Base-by-base conservation (phyloP, 2,797 vertebrate genomes). In the Heteromormyrus szaboi region DNA sequence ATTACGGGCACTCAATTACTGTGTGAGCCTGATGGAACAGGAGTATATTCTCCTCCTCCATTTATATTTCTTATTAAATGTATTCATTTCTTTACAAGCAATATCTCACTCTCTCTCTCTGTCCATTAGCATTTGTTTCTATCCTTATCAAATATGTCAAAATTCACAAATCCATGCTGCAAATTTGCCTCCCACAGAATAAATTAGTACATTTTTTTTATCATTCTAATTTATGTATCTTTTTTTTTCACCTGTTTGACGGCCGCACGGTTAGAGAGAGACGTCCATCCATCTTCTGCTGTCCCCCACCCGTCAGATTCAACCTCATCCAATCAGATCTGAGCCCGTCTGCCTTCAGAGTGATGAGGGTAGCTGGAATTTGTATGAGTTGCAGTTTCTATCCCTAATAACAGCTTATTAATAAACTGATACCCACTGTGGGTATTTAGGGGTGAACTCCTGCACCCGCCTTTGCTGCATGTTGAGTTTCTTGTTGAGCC, bases 271-370 rank as follows among this genome's bases (percentile, higher is more conserved):
- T 29, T 41, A 90, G 81, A n/a, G 12, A 83, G 41, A 6, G 41
- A 3, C n/a, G 2, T 41, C 44, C 19, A 8, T 83, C 19, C 19
- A 2, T 48, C 17, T 8, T 8, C 19, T 22, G 37, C 37, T 5
- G 17, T n/a, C 22, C 46, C 12, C 46, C 50, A 14, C n/a, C 22
- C 2, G 0, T n/a, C 76, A 46, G 17, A 46, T 19, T 4, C 76
- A 76, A 14, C 93, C 92, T 91, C 92, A 91, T 91, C 94, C 93
- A 91, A 92, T 93, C 92, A 91, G 90, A 91, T 86, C 85, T 90
- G 4, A 88, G 88, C 89, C 88, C 12, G 41, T 92, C 90, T 91
- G 90, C 91, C 91, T 95, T 92, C 93, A 92, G 93, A n/a, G n/a
- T n/a, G 6, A 48, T 41, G 37, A 22, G 44, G 17, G 19, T 83